Base-by-base conservation (phyloP, 1,140 invertebrate genomes). In the Drosophila insularis region DNA sequence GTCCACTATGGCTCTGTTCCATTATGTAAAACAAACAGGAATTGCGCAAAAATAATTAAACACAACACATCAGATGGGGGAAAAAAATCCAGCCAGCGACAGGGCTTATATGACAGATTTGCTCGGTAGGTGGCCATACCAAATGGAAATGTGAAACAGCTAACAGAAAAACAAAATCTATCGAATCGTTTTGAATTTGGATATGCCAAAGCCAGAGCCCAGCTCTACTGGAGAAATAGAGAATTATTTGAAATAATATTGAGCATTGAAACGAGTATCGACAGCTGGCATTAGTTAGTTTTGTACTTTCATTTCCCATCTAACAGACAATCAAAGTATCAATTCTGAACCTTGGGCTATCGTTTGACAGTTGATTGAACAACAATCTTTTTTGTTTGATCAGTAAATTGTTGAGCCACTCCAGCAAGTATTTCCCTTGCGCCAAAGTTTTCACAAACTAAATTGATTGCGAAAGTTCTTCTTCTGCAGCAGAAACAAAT, bases 1-100 rank as follows among this genome's bases (percentile, higher is more conserved):
- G 10, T 11, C 10, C 43, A 46, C 50, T 27, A 55, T 74, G 56
- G 74, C 53, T 59, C 59, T 64, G 75, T 77, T 80, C 76, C 73
- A 85, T 86, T 74, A 86, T 74, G 74, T 46, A 67, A 68, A 69
- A 80, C 21, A 58, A 68, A 50, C 61, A 56, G 62, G 74, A 58
- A 27, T 40, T 56, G 37, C 11, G 32, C 63, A 67, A 67, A 70
- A 74, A 61, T 74, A 71, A 74, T 74, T 75, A 68, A 75, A 75
- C 72, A 75, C 62, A 68, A 75, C 73, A 75, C 72, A 31, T 27
- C 39, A 23, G 54, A 32, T 5, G 6, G n/a, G 13, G 14, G 21
- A 62, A 46, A 11, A 43, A 50, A 62, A 46, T 46, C 17, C 27
- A 31, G 23, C 53, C 23, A 27, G 11, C 40, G 13, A 17, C 4